Percentiles rank a stretch among this genome's conserved stretches.
phyloP scores from a whole-genome alignment of 2,113 vertebrate species.

The Brachypodius melanocephalos region DNA sequence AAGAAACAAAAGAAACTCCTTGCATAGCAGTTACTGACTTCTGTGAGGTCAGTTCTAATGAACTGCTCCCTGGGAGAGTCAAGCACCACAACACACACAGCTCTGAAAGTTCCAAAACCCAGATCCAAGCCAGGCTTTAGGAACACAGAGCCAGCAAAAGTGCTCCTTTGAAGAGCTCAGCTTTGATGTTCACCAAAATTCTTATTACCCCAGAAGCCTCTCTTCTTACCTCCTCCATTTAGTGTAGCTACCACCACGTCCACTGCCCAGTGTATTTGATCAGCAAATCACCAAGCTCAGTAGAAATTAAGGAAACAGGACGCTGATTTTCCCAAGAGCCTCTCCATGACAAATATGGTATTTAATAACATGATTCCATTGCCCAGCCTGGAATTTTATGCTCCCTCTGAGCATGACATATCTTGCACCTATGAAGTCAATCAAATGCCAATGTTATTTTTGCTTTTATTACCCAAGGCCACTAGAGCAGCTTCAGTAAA shows the following conservation, averaged over 20 bases:
- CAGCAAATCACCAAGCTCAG: not conserved
- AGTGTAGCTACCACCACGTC: not conserved
- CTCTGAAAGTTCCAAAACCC: not conserved
- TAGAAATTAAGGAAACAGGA: not conserved
- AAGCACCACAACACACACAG: not conserved
- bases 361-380: not conserved
- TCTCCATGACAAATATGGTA: not conserved
- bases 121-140: not conserved
- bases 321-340: not conserved
- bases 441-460: slow-evolving; percentile 28
- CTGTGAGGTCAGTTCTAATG: not conserved
- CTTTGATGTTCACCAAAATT: not conserved
- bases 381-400: not conserved
- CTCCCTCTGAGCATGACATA: slow-evolving; percentile 32
- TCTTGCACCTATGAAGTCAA: slow-evolving; percentile 39
- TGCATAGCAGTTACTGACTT: not conserved
- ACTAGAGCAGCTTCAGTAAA: slow-evolving; percentile 40
- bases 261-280: not conserved
- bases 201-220: not conserved
- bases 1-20: not conserved
- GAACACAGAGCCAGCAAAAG: not conserved
- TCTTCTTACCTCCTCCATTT: not conserved
- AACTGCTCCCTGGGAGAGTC: not conserved
- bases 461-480: slow-evolving; percentile 39
- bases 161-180: not conserved